A percentile compares a stretch with the other conserved stretches of the same genome.
phyloP scores from a whole-genome alignment of 1,140 invertebrate genomes.

The Eupeodes corollae region DNA sequence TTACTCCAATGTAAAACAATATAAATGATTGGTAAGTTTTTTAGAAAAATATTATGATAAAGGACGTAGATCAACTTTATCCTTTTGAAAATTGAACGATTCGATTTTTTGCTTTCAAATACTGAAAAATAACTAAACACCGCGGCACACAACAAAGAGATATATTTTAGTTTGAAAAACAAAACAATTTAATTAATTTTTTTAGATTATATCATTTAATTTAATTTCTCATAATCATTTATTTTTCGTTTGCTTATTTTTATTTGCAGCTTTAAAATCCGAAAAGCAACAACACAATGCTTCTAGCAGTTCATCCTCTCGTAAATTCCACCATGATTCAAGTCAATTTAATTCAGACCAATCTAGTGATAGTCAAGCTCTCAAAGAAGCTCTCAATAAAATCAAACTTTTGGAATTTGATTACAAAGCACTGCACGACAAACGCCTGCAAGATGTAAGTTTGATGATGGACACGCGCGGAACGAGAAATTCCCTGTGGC shows the following conservation, averaged over 20 bases:
- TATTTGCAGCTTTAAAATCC: constrained; percentile 5
- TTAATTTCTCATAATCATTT: constrained; percentile 5
- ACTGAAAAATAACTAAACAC: too few species aligned
- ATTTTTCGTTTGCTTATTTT: neutral
- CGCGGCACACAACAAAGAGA: too few species aligned
- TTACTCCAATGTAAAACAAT: too few species aligned
- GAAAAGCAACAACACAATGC: constrained; percentile 7
- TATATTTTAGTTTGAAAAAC: too few species aligned
- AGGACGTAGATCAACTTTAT: too few species aligned
- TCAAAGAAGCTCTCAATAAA: constrained; percentile 49
- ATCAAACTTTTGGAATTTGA: constrained; percentile 49
- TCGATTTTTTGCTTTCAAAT: too few species aligned
- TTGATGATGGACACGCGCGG: neutral
- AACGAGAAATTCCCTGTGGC: neutral
- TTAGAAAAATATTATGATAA: too few species aligned
- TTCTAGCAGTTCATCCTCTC: neutral
- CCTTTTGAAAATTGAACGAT: too few species aligned
- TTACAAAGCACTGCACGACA: constrained; percentile 57
- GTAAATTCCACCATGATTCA: too few species aligned
- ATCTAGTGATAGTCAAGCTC: constrained; percentile 43
- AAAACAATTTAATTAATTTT: constrained; percentile 24
- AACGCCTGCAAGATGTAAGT: constrained; percentile 62
- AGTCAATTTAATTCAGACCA: too few species aligned
- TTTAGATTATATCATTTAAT: constrained; percentile 31
- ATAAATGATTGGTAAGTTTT: too few species aligned